Evolutionary conservation across 2,113 vertebrate species (phyloP).

Genomic region (Tachysurus fulvidraco): DNA sequence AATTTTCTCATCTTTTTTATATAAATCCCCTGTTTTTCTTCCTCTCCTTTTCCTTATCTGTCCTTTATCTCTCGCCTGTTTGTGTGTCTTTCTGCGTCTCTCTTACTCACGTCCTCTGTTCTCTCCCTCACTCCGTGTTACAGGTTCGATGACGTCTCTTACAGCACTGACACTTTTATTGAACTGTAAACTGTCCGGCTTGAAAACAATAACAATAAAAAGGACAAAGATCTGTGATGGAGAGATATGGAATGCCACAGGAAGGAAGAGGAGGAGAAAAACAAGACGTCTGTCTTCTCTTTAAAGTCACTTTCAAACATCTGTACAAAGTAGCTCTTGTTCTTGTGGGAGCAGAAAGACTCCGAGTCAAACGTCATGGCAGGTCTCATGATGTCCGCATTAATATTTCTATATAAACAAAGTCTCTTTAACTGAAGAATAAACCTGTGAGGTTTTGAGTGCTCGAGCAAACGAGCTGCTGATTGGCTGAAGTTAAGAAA

Average conservation of each 20-base stretch:
- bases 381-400: not conserved
- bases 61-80: not conserved
- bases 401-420: not conserved
- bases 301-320: not conserved
- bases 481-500: not conserved
- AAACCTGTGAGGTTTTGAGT: not conserved
- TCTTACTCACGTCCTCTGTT: not conserved
- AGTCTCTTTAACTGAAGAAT: not conserved
- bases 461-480: not conserved
- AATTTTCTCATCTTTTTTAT: not conserved
- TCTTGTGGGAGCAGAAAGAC: not conserved
- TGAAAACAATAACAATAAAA: not conserved
- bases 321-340: too few species aligned
- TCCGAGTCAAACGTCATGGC: not conserved
- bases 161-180: conserved; percentile 32
- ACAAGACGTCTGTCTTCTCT: not conserved
- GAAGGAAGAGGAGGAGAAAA: not conserved
- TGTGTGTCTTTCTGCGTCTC: not conserved
- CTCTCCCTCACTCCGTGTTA: not conserved
- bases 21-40: not conserved
- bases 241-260: not conserved
- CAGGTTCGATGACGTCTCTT: not conserved
- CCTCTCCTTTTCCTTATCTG: not conserved
- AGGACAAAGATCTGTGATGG: not conserved
- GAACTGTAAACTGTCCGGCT: not conserved